These are phyloP conservation scores for Mactromeris polynyma DNA, from an alignment of 2,888 invertebrate species.

Conservation along the genomic window DNA sequence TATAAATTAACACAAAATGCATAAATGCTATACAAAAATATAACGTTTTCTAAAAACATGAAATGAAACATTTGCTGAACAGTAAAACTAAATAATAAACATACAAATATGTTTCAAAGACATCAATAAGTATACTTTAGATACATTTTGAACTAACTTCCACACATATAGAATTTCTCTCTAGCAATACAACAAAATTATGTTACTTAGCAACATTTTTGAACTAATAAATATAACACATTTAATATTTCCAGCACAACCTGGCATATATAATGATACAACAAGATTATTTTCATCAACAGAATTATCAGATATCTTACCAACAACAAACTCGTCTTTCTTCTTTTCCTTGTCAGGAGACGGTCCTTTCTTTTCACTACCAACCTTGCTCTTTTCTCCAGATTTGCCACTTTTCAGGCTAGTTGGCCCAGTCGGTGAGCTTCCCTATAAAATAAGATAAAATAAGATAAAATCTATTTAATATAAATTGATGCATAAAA, in stretches of 20 bases:
- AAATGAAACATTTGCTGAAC: no score
- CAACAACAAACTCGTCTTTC: constrained; percentile 84
- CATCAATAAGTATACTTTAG: no score
- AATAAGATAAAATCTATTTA: no score
- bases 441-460: constrained; percentile 8
- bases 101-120: no score
- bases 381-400: constrained; percentile 73
- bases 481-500: no score
- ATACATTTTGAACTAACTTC: no score
- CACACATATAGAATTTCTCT: no score
- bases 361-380: constrained; percentile 57
- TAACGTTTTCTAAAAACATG: no score
- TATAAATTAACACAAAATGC: no score
- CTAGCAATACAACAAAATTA: neutral
- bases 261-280: neutral
- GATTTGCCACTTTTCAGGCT: constrained; percentile 73
- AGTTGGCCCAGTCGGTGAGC: constrained; percentile 46
- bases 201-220: neutral
- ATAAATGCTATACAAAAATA: no score
- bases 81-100: no score
- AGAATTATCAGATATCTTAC: constrained; percentile 70
- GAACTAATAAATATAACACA: neutral
- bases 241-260: neutral
- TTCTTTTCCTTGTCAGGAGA: constrained; percentile 72
- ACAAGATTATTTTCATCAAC: neutral